Conservation (phyloP, 2,888 invertebrate genomes). For the Tiliacea citrago region DNA sequence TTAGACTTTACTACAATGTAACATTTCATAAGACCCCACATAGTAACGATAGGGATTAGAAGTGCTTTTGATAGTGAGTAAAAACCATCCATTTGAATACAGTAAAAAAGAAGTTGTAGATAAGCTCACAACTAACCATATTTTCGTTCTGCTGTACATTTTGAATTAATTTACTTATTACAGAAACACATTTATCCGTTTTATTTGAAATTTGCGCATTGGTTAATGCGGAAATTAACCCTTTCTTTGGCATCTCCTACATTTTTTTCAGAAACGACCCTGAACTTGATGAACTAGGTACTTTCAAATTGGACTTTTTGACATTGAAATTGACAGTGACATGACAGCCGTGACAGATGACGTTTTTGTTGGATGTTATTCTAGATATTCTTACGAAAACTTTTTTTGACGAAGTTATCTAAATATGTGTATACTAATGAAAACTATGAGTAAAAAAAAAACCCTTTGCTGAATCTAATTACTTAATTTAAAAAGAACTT, state of each 20-base stretch:
- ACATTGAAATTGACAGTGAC: conserved; percentile 25
- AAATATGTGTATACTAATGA: not conserved
- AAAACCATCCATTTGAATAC: conserved; percentile 10
- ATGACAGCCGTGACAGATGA: conserved; percentile 21
- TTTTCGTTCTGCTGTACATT: conserved; percentile 86
- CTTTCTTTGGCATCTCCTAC: conserved; percentile 46
- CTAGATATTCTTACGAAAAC: conserved; percentile 21
- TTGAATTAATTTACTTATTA: conserved; percentile 52
- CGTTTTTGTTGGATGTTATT: conserved; percentile 24
- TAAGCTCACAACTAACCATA: conserved; percentile 74
- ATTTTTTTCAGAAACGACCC: conserved; percentile 59
- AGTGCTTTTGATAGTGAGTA: not conserved
- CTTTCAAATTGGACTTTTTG: conserved; percentile 26
- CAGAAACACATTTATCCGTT: conserved; percentile 38
- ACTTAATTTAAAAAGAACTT: not conserved
- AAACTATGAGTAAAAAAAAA: too few species aligned
- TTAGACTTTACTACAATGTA: not conserved
- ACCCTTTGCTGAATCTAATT: not conserved
- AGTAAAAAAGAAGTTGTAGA: not conserved
- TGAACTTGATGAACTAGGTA: conserved; percentile 47
- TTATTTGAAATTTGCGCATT: conserved; percentile 68
- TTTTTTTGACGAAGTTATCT: too few species aligned
- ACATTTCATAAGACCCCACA: not conserved
- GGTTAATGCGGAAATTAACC: conserved; percentile 26
- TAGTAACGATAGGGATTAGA: not conserved